phyloP scores from a whole-genome alignment of 2,888 invertebrate species.

The Dione vanillae region DNA sequence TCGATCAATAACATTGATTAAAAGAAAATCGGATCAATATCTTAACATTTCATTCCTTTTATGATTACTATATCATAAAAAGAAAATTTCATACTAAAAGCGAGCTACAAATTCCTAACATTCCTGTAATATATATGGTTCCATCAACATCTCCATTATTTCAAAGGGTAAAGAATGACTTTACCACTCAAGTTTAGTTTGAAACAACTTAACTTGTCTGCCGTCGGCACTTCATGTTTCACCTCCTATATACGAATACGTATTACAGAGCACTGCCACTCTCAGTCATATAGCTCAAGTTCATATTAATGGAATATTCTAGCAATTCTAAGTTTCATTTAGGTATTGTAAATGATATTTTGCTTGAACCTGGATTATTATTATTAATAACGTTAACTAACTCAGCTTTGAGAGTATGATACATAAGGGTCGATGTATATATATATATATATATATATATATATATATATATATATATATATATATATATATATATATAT shows the following conservation, averaged over 20 bases:
- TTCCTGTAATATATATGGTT: slow-evolving; percentile 6
- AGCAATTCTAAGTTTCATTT: slow-evolving; percentile 1
- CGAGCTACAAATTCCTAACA: neutral
- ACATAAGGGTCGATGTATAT: too few species aligned
- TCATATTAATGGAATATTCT: neutral
- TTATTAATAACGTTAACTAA: too few species aligned
- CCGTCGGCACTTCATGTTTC: slow-evolving; percentile 3
- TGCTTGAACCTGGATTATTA: too few species aligned
- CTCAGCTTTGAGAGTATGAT: too few species aligned
- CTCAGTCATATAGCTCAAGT: neutral
- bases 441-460: too few species aligned
- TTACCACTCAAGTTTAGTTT: neutral
- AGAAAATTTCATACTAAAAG: neutral
- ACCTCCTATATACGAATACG: neutral
- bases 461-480: too few species aligned
- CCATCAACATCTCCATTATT: slow-evolving; percentile 11
- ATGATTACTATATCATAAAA: too few species aligned
- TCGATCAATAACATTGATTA: too few species aligned
- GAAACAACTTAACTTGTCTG: slow-evolving; percentile 12
- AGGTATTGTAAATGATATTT: neutral
- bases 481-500: too few species aligned
- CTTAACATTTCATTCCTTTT: too few species aligned
- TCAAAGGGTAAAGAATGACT: slow-evolving; percentile 5
- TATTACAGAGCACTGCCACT: neutral
- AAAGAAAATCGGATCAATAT: too few species aligned